These are phyloP conservation scores for Tylochromis polylepis DNA, from an alignment of 2,113 vertebrate species.

Conservation along the genomic window DNA sequence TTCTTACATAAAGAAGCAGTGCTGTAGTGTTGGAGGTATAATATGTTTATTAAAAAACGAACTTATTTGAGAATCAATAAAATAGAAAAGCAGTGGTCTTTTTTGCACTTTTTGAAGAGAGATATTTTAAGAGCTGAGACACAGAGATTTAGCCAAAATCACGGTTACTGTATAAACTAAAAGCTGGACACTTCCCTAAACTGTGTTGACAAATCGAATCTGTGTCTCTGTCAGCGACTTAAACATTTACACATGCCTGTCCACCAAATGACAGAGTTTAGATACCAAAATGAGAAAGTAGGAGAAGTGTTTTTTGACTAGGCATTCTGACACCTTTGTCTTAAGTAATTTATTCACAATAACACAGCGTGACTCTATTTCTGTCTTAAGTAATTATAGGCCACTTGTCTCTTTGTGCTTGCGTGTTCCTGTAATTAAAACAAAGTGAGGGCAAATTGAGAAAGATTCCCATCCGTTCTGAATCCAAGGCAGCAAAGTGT, in stretches of 20 bases:
- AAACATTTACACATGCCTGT: not conserved
- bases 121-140: not conserved
- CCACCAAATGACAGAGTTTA: conserved; percentile 44
- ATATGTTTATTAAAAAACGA: not conserved
- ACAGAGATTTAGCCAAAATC: not conserved
- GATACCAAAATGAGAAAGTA: conserved; percentile 35
- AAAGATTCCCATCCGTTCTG: conserved; percentile 49
- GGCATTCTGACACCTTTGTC: conserved; percentile 39
- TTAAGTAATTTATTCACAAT: conserved; percentile 29
- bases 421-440: conserved; percentile 49
- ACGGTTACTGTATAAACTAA: not conserved
- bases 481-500: not conserved
- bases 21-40: not conserved
- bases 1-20: not conserved
- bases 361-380: conserved; percentile 42
- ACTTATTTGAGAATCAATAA: not conserved
- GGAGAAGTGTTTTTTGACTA: not conserved
- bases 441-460: conserved; percentile 16
- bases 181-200: not conserved
- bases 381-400: conserved; percentile 50
- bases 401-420: not conserved
- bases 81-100: not conserved
- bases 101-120: not conserved
- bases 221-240: not conserved
- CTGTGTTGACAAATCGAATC: not conserved